Conservation (phyloP, 2,888 invertebrate genomes). For the Boloria euphrosyne region DNA sequence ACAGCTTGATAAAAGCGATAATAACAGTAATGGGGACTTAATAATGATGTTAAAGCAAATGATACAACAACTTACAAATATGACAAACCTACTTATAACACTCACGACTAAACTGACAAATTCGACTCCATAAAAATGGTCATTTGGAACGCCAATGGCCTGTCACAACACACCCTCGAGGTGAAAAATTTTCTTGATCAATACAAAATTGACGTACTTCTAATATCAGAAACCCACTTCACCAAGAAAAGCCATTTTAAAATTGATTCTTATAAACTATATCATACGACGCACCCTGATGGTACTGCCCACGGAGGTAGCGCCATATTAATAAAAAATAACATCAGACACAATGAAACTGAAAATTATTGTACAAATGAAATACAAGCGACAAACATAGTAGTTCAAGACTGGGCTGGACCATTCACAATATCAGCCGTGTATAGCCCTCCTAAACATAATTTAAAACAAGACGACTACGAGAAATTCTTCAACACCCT, state of each 20-base stretch:
- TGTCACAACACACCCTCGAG: constrained; percentile 13
- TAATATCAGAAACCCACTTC: constrained; percentile 42
- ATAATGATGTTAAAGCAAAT: neutral
- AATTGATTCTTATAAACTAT: constrained; percentile 43
- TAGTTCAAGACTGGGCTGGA: no score
- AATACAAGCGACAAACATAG: neutral
- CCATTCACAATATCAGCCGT: neutral
- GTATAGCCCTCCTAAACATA: constrained; percentile 22
- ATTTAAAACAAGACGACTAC: constrained; percentile 30
- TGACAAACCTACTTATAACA: neutral
- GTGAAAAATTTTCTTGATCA: neutral
- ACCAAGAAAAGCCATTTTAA: constrained; percentile 33
- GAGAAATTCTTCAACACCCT: neutral
- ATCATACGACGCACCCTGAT: constrained; percentile 46
- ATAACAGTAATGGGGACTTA: neutral
- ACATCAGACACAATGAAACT: neutral
- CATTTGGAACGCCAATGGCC: neutral
- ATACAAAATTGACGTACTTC: constrained; percentile 10
- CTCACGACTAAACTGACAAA: neutral
- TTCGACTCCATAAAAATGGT: neutral
- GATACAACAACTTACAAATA: neutral
- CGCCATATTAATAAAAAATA: constrained; percentile 28
- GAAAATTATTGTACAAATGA: neutral
- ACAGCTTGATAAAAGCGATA: neutral
- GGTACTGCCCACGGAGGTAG: constrained; percentile 25